Base-by-base conservation (phyloP, 2,888 invertebrate species). In the Ethmia dodecea region DNA sequence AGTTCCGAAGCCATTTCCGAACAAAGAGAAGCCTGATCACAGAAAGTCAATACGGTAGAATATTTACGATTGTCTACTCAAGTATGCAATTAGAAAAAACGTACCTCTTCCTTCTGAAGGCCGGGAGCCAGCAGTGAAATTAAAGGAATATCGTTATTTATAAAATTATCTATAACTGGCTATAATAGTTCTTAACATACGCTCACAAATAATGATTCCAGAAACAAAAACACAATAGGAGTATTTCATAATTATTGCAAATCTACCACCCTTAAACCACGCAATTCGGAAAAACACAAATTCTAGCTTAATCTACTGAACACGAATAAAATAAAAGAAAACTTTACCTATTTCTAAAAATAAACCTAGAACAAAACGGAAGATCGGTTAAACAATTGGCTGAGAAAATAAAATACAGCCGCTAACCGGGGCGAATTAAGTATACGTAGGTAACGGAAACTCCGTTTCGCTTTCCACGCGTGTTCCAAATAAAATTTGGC, bases 1-100 rank as follows among this genome's bases (percentile, higher is more conserved):
- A 92, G 84, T 72, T 93, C 93, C 41, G 90, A 88, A 42, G 90
- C 90, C 91, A 93, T 92, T 81, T 92, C 92, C 52, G 90, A 89
- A 73, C 91, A 91, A 53, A 92, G 86, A 37, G 92, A 91, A 43
- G 90, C 90, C 92, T 93, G 86, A 42, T 35, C 45, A 50, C 48
- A 58, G 45, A 57, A 54, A 51, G 40, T 43, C 47, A 38, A 45
- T 37, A 35, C 35, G 33, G 40, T 47, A 43, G 43, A 40, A 45
- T 45, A 37, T 44, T 39, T 44, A 36, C 13, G 14, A 13, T n/a
- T 31, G 24, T 36, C 31, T 27, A 35, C 31, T 28, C 38, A 37
- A 43, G 35, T 44, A 46, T 34, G 20, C 15, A 20, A 31, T 60
- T 55, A 60, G 47, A 62, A 69, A 55, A 57, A 59, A 44, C 63